Evolutionary conservation across 2,888 invertebrate species (phyloP).

Genomic region (Apotomis betuletana): DNA sequence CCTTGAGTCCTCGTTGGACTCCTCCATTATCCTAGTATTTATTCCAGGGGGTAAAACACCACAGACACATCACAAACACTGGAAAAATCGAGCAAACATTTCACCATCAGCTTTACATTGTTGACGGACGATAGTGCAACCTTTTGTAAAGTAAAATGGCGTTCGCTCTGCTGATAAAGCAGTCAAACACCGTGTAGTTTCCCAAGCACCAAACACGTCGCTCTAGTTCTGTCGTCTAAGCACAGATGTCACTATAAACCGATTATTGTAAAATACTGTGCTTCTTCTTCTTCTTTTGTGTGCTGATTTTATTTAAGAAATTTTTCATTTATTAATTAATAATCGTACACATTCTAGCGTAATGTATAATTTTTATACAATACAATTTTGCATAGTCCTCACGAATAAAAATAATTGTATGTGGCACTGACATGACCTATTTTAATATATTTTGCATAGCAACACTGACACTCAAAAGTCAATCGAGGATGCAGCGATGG

Average conservation of each 20-base stretch:
- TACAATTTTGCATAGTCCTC: background rate
- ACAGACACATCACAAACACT: constrained; percentile 71
- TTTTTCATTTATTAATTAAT: background rate
- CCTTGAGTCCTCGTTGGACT: constrained; percentile 69
- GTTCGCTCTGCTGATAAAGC: constrained; percentile 60
- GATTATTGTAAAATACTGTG: background rate
- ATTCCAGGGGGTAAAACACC: constrained; percentile 55
- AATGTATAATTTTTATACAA: background rate
- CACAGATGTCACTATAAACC: constrained; percentile 20
- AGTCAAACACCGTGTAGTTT: constrained; percentile 30
- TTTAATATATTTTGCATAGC: constrained; percentile 17
- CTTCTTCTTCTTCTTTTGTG: too few relatives aligned
- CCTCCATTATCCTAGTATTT: constrained; percentile 75
- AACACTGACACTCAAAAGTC: constrained; percentile 33
- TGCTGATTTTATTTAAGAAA: background rate
- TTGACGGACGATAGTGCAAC: constrained; percentile 80
- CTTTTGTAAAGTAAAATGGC: constrained; percentile 80
- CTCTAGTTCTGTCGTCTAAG: background rate
- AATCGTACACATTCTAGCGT: background rate
- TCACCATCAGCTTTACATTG: constrained; percentile 72
- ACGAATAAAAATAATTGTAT: background rate
- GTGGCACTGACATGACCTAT: constrained; percentile 22
- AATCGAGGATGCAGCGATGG: constrained; percentile 39
- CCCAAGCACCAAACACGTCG: constrained; percentile 10
- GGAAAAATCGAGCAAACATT: constrained; percentile 75